Percentiles rank a stretch among this genome's conserved stretches.
phyloP scores from a whole-genome alignment of 2,888 invertebrate species.

The Pachydiplax longipennis region DNA sequence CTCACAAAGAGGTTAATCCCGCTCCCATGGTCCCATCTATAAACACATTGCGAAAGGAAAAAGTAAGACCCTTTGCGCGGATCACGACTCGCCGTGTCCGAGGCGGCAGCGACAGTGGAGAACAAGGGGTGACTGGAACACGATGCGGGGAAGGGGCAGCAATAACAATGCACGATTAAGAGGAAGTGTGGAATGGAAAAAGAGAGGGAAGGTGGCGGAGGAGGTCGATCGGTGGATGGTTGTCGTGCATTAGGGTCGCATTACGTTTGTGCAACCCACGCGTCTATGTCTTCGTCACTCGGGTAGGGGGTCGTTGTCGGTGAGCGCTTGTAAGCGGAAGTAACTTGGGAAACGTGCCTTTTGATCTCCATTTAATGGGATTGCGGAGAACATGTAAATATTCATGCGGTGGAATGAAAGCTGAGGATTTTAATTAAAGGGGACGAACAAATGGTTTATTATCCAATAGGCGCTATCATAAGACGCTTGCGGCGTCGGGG shows the following conservation, averaged over 20 bases:
- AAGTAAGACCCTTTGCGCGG: neutral
- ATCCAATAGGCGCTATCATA: neutral
- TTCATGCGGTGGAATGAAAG: neutral
- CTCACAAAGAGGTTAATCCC: neutral
- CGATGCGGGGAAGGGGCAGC: neutral
- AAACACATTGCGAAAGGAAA: neutral
- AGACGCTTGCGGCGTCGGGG: neutral
- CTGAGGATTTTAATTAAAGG: neutral
- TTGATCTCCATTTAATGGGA: slow-evolving; percentile 17
- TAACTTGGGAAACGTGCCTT: neutral
- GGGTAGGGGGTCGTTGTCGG: neutral
- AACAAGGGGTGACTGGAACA: slow-evolving; percentile 1
- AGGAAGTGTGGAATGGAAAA: neutral
- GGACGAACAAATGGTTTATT: neutral
- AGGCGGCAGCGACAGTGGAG: slow-evolving; percentile 25
- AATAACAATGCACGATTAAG: slow-evolving; percentile 39
- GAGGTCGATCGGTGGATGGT: neutral
- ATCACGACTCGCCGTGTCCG: slow-evolving; percentile 32
- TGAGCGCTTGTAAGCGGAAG: neutral
- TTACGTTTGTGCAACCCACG: slow-evolving; percentile 36
- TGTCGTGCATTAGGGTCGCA: slow-evolving; percentile 20
- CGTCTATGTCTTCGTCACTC: neutral
- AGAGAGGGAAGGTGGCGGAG: neutral
- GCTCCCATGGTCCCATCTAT: slow-evolving; percentile 4
- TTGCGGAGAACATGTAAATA: neutral